Evolutionary conservation across 2,113 vertebrate genomes (phyloP).

Genomic region (Otolemur garnettii): DNA sequence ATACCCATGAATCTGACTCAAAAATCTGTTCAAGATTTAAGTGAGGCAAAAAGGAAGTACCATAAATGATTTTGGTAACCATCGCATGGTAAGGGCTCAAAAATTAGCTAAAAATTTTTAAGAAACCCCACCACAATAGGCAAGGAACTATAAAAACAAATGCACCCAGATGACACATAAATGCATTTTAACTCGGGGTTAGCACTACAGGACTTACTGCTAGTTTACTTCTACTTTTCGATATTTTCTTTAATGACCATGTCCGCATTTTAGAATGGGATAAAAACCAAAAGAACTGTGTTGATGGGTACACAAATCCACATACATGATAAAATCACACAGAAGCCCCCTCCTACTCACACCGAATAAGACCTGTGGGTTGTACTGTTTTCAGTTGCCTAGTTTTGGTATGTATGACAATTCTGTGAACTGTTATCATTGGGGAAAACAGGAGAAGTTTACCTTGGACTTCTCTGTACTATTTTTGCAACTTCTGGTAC

Average conservation of each 20-base stretch:
- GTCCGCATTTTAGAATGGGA: not conserved
- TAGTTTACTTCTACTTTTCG: not conserved
- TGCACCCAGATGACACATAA: accelerated
- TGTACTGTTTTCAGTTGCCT: not conserved
- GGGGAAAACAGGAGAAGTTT: accelerated
- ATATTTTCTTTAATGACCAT: not conserved
- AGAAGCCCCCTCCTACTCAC: accelerated
- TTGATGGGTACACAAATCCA: too few species aligned
- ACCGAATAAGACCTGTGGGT: not conserved
- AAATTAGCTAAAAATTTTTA: not conserved
- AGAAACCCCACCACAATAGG: not conserved
- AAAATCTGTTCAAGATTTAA: not conserved
- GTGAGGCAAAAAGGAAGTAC: not conserved
- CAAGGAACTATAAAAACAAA: not conserved
- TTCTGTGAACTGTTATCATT: accelerated
- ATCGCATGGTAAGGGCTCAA: not conserved
- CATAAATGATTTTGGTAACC: not conserved
- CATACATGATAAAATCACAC: not conserved
- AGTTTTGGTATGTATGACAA: not conserved
- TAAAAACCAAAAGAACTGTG: not conserved
- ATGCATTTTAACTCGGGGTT: not conserved
- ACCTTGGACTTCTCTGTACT: not conserved
- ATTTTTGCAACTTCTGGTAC: not conserved
- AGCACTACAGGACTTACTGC: accelerated
- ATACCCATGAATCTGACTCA: not conserved